Conservation (phyloP, 2,113 vertebrate species). For the Macrotis lagotis region DNA sequence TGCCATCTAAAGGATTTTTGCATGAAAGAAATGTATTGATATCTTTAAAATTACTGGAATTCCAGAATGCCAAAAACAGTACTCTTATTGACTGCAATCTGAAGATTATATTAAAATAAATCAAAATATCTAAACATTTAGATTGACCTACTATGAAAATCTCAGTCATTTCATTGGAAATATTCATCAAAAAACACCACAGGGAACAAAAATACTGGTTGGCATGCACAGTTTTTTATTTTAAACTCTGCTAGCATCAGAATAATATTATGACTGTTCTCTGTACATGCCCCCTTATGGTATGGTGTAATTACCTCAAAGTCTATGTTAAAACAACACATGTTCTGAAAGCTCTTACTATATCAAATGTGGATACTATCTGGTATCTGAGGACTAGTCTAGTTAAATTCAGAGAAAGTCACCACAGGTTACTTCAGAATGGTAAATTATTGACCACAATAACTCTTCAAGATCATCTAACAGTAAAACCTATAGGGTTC, state of each 20-base stretch:
- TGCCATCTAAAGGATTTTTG: neutral
- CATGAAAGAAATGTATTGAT: neutral
- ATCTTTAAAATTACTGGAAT: neutral
- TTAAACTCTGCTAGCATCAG: neutral
- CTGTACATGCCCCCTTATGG: neutral
- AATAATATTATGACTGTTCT: neutral
- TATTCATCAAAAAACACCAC: neutral
- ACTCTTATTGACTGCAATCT: neutral
- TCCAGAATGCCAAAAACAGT: neutral
- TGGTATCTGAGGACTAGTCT: neutral
- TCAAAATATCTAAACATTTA: neutral
- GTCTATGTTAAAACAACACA: neutral
- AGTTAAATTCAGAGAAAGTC: neutral
- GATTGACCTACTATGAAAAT: neutral
- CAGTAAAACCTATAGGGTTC: no score
- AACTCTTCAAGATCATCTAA: neutral
- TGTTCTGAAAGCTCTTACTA: neutral
- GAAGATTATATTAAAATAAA: neutral
- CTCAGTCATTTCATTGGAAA: neutral
- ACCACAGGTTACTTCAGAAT: neutral
- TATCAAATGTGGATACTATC: neutral
- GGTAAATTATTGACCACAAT: neutral
- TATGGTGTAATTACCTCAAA: neutral
- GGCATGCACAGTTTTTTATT: neutral
- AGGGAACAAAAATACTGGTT: neutral